Evolutionary conservation across 92 coral and sea anemone genomes (phyloP).

Genomic region (Porites lobata): DNA sequence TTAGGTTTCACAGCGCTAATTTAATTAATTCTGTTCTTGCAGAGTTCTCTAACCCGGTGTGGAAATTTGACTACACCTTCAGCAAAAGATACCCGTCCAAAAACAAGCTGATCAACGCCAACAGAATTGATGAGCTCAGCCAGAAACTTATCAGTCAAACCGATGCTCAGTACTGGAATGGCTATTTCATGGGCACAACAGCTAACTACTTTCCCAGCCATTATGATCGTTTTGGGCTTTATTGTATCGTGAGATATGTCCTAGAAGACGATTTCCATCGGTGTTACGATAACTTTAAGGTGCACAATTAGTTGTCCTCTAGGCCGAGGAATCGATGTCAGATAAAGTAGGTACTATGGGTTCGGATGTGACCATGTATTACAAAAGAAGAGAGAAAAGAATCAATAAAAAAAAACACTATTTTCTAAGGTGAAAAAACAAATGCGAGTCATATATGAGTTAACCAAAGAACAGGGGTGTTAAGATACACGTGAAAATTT

Average conservation of each 20-base stretch:
- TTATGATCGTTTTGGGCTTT: constrained; percentile 75
- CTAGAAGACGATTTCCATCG: constrained; percentile 69
- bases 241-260: constrained; percentile 86
- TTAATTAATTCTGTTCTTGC: neutral
- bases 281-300: constrained; percentile 68
- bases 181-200: constrained; percentile 66
- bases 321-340: too few species aligned
- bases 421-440: too few species aligned
- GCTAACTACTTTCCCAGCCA: constrained; percentile 71
- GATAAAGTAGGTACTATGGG: too few species aligned
- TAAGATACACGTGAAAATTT: too few species aligned
- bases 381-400: too few species aligned
- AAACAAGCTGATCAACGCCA: constrained; percentile 71
- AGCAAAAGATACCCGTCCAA: constrained; percentile 80
- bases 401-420: too few species aligned
- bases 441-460: too few species aligned
- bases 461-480: too few species aligned
- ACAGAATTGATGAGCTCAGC: constrained; percentile 80
- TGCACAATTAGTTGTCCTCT: constrained; percentile 6
- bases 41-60: constrained; percentile 63
- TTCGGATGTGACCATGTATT: too few species aligned
- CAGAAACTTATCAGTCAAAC: constrained; percentile 80
- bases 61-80: constrained; percentile 87
- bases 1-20: too few species aligned
- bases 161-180: constrained; percentile 73